Evolutionary conservation across 2,888 invertebrate genomes (phyloP).

Genomic region (Acanthacorydalis orientalis): DNA sequence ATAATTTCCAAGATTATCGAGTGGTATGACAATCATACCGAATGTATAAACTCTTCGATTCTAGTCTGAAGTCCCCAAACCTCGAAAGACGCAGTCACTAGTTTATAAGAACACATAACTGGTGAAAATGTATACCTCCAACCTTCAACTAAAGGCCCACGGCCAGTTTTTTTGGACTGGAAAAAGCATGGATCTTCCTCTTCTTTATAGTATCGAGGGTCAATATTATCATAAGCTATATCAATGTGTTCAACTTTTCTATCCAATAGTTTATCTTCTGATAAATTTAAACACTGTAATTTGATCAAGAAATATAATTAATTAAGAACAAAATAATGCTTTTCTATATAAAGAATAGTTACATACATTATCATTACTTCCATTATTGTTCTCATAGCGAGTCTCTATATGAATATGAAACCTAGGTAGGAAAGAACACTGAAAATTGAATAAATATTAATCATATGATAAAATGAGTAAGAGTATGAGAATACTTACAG

Average conservation of each 20-base stretch:
- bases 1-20: neutral
- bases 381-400: conserved; percentile 78
- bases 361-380: conserved; percentile 75
- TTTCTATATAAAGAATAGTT: neutral
- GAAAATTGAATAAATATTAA: conserved; percentile 22
- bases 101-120: conserved; percentile 88
- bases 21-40: conserved; percentile 30
- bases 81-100: conserved; percentile 73
- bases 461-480: conserved; percentile 2
- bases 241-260: conserved; percentile 67
- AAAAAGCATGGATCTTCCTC: conserved; percentile 77
- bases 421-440: conserved; percentile 84
- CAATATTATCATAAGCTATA: conserved; percentile 76
- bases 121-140: conserved; percentile 62
- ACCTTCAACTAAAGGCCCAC: conserved; percentile 70
- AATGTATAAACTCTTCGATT: conserved; percentile 78
- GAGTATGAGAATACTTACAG: conserved; percentile 35
- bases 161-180: conserved; percentile 62
- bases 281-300: conserved; percentile 51
- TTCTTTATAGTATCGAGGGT: conserved; percentile 74
- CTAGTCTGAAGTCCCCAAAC: conserved; percentile 84
- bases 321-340: neutral
- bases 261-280: conserved; percentile 51
- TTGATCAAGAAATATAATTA: conserved; percentile 3
- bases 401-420: conserved; percentile 75